Base-by-base conservation (phyloP, 2,113 vertebrate genomes). In the Rafetus swinhoei region DNA sequence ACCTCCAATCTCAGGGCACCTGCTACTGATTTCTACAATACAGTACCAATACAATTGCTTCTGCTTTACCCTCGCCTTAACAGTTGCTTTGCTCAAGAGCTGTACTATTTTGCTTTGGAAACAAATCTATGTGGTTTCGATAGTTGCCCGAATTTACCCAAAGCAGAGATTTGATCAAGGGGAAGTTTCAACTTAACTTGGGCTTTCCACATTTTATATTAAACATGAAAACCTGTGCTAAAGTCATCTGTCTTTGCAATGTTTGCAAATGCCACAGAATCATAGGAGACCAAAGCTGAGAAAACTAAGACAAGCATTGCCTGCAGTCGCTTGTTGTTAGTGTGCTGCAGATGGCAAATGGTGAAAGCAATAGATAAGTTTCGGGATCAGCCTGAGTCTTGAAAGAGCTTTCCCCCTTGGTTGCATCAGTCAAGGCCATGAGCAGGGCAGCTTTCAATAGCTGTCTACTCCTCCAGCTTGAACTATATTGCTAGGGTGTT, bases 341-440 rank as follows among this genome's bases (percentile, higher is more conserved):
- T 1, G 8, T 59, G 15, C 39, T 54, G 14, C 25, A 4, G 45
- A 9, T n/a, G 82, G 22, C 45, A 86, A 62, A 85, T 72, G 6
- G 24, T 4, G 10, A 81, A 29, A 88, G 39, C 22, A 45, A 25
- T 1, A 76, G 19, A 69, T 76, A 13, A n/a, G 32, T n/a, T n/a
- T 69, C 45, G 21, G 35, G 22, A 76, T 39, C 35, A 76, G 72
- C 35, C 11, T n/a, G 22, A 45, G 72, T 19, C 21, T 62, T 22
- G 72, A 82, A 94, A n/a, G 91, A 74, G 74, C 53, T 87, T 53
- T 80, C 90, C 55, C n/a, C 89, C 88, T 87, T 57, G 50, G 65
- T 21, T 76, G 22, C 10, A 69, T 90, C 87, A 91, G 83, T 86
- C 86, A 93, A 90, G 93, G 95, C 82, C 65, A 24, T 45, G 85